Evolutionary conservation across 2,113 vertebrate species (phyloP).

Genomic region (Cavia aperea): DNA sequence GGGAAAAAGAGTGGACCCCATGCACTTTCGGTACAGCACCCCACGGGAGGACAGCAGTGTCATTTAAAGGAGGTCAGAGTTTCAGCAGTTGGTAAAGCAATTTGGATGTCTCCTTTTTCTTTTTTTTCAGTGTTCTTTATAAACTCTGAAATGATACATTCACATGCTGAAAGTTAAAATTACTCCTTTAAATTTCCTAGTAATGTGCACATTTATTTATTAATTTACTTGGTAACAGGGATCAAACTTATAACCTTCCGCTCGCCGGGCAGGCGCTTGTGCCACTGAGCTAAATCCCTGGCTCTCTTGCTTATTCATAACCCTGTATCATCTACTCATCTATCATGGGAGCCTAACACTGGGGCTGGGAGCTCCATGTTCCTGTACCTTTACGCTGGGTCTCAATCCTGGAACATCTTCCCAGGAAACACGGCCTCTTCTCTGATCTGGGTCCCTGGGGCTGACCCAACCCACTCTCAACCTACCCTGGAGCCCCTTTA

Average conservation of each 20-base stretch:
- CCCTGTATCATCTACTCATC: neutral
- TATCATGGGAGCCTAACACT: neutral
- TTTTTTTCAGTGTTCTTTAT: neutral
- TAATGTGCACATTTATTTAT: neutral
- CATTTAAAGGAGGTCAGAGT: neutral
- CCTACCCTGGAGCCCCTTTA: neutral
- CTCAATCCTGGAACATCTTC: neutral
- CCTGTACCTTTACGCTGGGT: neutral
- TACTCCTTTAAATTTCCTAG: neutral
- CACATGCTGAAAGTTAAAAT: neutral
- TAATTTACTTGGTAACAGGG: no score
- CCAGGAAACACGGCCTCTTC: neutral
- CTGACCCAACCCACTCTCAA: neutral
- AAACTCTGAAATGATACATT: conserved; percentile 3
- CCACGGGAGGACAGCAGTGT: neutral
- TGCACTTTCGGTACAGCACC: neutral
- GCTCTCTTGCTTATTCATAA: neutral
- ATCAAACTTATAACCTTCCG: no score
- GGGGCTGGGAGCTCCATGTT: neutral
- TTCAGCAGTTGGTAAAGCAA: neutral
- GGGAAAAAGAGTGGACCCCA: neutral
- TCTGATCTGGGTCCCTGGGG: neutral
- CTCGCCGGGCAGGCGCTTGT: no score
- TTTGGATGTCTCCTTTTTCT: neutral
- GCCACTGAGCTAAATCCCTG: no score